Evolutionary conservation across 1,140 invertebrate species (phyloP).

Genomic region (Helicoverpa zea): DNA sequence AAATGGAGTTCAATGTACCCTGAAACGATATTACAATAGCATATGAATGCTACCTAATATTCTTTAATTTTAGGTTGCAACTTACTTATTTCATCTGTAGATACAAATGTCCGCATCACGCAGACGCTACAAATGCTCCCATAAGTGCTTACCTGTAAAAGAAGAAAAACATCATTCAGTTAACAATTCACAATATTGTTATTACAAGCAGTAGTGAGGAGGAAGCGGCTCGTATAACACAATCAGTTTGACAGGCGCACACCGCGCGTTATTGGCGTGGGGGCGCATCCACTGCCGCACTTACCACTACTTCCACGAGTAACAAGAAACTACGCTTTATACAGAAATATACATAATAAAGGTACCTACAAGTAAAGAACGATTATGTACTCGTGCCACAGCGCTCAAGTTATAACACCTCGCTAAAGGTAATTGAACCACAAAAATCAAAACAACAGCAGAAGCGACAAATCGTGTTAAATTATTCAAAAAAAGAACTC

Average conservation of each 20-base stretch:
- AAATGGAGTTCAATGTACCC: no score
- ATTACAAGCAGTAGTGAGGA: not conserved
- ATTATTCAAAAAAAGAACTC: constrained; percentile 48
- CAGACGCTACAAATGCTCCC: no score
- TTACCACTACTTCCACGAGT: not conserved
- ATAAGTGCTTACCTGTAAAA: constrained; percentile 1
- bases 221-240: constrained; percentile 32
- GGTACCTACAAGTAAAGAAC: no score
- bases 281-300: not conserved
- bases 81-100: not conserved
- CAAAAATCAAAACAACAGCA: constrained; percentile 44
- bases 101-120: not conserved
- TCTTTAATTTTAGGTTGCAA: no score
- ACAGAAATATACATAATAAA: no score
- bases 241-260: constrained; percentile 10
- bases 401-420: not conserved
- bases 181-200: not conserved
- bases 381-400: not conserved
- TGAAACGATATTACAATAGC: no score
- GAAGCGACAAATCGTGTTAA: constrained; percentile 45
- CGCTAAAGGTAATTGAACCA: constrained; percentile 4
- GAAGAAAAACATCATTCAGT: not conserved
- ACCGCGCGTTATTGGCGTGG: not conserved
- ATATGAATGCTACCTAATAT: no score
- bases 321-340: not conserved